Percentiles rank a stretch among this genome's conserved stretches.
Evolutionary conservation across 2,797 vertebrate genomes (phyloP).

Genomic region (Octomys mimax): DNA sequence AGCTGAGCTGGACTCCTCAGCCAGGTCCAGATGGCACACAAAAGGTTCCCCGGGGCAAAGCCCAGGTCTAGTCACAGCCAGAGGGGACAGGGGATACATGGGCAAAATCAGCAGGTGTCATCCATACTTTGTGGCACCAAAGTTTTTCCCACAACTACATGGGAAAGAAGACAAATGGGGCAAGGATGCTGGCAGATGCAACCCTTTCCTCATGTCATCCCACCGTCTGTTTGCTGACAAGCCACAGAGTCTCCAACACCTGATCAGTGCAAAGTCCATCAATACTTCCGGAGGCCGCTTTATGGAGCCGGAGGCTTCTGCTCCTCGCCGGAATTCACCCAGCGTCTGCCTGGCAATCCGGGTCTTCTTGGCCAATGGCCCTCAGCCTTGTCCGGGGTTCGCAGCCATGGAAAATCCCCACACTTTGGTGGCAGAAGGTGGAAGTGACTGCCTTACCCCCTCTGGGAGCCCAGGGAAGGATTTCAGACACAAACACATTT

Average conservation of each 20-base stretch:
- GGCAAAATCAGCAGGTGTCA: background rate
- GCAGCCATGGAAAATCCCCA: background rate
- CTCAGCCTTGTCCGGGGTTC: background rate
- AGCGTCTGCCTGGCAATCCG: background rate
- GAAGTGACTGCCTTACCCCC: background rate
- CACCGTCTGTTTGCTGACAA: background rate
- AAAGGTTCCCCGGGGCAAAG: background rate
- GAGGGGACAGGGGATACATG: background rate
- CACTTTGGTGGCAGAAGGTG: background rate
- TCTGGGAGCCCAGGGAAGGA: background rate
- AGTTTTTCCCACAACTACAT: background rate
- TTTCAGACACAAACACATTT: slow-evolving; percentile 24
- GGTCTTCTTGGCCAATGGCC: background rate
- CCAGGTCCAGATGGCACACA: background rate
- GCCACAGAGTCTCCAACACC: background rate
- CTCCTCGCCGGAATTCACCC: background rate
- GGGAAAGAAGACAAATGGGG: background rate
- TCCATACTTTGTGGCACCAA: background rate
- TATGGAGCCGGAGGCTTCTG: background rate
- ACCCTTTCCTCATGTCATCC: background rate
- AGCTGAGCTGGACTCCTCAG: fast-evolving
- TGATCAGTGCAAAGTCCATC: background rate
- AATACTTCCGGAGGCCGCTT: background rate
- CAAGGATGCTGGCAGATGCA: background rate
- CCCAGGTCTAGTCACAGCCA: background rate